These are phyloP conservation scores for Alaudala cheleensis DNA, from an alignment of 2,113 vertebrate species.

Conservation along the genomic window DNA sequence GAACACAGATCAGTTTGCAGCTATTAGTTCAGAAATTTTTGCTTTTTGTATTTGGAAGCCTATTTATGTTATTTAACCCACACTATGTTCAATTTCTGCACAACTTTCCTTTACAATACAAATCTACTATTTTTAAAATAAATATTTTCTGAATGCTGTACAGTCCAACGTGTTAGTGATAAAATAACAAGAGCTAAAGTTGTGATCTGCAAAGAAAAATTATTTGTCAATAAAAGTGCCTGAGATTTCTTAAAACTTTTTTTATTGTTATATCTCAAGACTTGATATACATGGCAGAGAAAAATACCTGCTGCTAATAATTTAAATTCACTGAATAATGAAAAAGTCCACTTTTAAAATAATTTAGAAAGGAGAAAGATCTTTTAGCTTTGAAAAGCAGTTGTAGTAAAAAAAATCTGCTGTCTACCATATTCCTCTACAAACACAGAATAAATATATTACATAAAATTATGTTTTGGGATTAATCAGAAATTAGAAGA, in stretches of 20 bases:
- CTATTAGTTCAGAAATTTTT: not conserved
- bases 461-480: not conserved
- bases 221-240: not conserved
- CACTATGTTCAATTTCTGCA: not conserved
- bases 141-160: not conserved
- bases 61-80: not conserved
- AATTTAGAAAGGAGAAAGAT: not conserved
- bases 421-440: not conserved
- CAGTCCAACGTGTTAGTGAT: not conserved
- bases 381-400: not conserved
- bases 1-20: not conserved
- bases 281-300: not conserved
- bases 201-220: not conserved
- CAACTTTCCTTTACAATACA: not conserved
- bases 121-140: not conserved
- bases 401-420: not conserved
- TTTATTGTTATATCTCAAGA: not conserved
- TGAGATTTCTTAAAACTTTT: not conserved
- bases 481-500: not conserved
- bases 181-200: not conserved
- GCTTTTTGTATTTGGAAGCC: not conserved
- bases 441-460: not conserved
- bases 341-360: not conserved
- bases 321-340: not conserved
- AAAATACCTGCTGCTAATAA: not conserved